A percentile compares a stretch with the other conserved stretches of the same genome.
phyloP scores from a whole-genome alignment of 2,797 vertebrate genomes.

The Malacoctenus gilli region DNA sequence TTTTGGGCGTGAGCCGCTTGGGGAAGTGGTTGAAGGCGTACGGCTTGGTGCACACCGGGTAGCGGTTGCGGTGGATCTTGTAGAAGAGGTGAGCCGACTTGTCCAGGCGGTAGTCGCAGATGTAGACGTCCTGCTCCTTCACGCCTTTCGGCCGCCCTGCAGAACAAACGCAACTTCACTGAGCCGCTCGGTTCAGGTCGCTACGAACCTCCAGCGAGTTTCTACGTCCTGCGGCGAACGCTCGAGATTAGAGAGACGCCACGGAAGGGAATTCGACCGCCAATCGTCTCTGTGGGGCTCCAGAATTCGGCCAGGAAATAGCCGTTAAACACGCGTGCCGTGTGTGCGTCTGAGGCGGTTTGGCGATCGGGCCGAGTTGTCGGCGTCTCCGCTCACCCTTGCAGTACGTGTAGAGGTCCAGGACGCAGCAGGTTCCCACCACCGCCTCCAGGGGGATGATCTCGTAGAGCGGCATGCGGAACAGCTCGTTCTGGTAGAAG shows the following conservation, averaged over 20 bases:
- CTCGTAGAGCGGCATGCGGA: conserved; percentile 96
- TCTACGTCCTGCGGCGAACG: too few relatives aligned
- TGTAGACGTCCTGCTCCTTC: conserved; percentile 97
- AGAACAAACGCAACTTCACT: conserved; percentile 11
- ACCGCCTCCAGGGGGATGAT: conserved; percentile 98
- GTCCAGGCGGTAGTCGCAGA: conserved; percentile 97
- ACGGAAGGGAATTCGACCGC: too few relatives aligned
- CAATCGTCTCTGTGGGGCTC: too few relatives aligned
- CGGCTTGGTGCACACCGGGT: conserved; percentile 95
- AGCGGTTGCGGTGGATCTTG: conserved; percentile 98
- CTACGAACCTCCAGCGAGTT: too few relatives aligned
- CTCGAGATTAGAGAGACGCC: too few relatives aligned
- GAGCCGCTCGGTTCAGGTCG: too few relatives aligned
- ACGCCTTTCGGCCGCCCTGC: conserved; percentile 94
- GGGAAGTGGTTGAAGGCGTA: conserved; percentile 99
- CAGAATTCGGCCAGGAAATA: too few relatives aligned
- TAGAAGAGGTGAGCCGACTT: conserved; percentile 98
- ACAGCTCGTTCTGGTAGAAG: conserved; percentile 98
- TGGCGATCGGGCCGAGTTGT: too few relatives aligned
- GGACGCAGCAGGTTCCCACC: conserved; percentile 94
- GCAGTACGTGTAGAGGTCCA: conserved; percentile 97
- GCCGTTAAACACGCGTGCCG: too few relatives aligned
- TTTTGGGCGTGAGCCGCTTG: conserved; percentile 93
- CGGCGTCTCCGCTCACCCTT: conserved; percentile 94
- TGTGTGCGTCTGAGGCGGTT: background rate